A percentile compares a stretch with the other conserved stretches of the same genome.
These are phyloP conservation scores for Noctua fimbriata DNA, from an alignment of 2,888 invertebrate genomes.

Conservation along the genomic window DNA sequence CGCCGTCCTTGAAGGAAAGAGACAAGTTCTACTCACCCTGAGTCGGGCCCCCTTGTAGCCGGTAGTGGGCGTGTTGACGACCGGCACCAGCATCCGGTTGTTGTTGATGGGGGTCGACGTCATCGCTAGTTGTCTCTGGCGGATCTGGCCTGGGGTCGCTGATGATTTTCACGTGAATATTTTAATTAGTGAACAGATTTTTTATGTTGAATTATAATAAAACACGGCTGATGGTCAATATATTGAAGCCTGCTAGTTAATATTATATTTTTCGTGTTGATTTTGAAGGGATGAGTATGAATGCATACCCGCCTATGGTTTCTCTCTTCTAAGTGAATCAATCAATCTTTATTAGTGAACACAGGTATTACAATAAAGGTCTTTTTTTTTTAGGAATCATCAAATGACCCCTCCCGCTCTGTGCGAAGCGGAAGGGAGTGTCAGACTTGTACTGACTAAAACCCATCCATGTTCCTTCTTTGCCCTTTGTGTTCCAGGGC, in stretches of 20 bases:
- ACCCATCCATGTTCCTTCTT: too few relatives aligned
- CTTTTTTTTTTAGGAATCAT: too few relatives aligned
- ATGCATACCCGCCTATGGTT: background rate
- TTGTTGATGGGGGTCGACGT: slow-evolving; percentile 80
- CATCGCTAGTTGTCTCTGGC: slow-evolving; percentile 82
- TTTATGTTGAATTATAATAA: background rate
- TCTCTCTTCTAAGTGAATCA: background rate
- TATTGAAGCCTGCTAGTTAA: background rate
- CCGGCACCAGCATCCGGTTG: slow-evolving; percentile 74
- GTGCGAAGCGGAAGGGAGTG: too few relatives aligned
- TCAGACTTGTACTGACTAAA: too few relatives aligned
- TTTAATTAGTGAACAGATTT: background rate
- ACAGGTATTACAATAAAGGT: too few relatives aligned
- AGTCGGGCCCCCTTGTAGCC: slow-evolving; percentile 79
- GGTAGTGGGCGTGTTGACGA: slow-evolving; percentile 70
- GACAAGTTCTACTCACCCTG: slow-evolving; percentile 72
- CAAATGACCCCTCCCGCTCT: too few relatives aligned
- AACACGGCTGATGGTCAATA: background rate
- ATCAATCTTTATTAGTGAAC: too few relatives aligned
- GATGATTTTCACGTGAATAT: slow-evolving; percentile 52
- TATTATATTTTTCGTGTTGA: background rate
- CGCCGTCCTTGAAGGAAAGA: too few relatives aligned
- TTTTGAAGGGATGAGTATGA: background rate
- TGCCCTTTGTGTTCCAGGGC: too few relatives aligned
- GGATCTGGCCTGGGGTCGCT: slow-evolving; percentile 84